These are phyloP conservation scores for Psilanteris sp. DNA, from an alignment of 1,140 invertebrate species.

Conservation along the genomic window DNA sequence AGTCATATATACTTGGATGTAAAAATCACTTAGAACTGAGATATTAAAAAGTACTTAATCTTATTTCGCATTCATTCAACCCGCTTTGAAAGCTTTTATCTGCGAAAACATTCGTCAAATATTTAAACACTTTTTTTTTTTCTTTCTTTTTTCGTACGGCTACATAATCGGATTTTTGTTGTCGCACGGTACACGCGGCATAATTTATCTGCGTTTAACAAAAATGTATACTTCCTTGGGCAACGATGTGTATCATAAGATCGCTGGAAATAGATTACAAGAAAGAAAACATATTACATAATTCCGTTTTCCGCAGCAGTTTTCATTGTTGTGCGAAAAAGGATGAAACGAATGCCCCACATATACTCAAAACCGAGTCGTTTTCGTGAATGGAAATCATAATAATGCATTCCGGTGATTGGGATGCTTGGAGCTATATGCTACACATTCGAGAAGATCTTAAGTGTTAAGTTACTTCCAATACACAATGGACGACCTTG, in stretches of 20 bases:
- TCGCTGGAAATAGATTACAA: slow-evolving; percentile 16
- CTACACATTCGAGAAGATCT: slow-evolving; percentile 20
- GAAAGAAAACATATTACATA: slow-evolving; percentile 18
- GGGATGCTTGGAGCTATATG: too few species aligned
- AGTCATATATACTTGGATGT: too few species aligned
- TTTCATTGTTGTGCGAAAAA: slow-evolving; percentile 3
- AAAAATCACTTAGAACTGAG: too few species aligned
- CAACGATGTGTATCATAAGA: slow-evolving; percentile 5
- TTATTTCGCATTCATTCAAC: slow-evolving; percentile 8
- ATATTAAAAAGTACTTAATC: neutral
- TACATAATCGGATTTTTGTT: slow-evolving; percentile 5
- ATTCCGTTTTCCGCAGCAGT: slow-evolving; percentile 7
- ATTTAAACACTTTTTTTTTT: slow-evolving; percentile 9
- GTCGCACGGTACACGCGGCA: neutral
- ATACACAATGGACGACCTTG: slow-evolving; percentile 56
- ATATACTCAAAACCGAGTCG: too few species aligned
- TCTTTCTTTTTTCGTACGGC: slow-evolving; percentile 2
- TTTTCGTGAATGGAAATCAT: slow-evolving; percentile 14
- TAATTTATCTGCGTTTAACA: neutral
- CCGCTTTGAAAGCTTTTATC: neutral
- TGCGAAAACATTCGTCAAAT: slow-evolving; percentile 6
- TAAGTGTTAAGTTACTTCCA: slow-evolving; percentile 45
- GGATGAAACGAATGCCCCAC: too few species aligned
- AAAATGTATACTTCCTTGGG: slow-evolving; percentile 2
- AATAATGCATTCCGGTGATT: slow-evolving; percentile 20